Evolutionary conservation across 2,888 invertebrate genomes (phyloP).

Genomic region (Smittia sp.): DNA sequence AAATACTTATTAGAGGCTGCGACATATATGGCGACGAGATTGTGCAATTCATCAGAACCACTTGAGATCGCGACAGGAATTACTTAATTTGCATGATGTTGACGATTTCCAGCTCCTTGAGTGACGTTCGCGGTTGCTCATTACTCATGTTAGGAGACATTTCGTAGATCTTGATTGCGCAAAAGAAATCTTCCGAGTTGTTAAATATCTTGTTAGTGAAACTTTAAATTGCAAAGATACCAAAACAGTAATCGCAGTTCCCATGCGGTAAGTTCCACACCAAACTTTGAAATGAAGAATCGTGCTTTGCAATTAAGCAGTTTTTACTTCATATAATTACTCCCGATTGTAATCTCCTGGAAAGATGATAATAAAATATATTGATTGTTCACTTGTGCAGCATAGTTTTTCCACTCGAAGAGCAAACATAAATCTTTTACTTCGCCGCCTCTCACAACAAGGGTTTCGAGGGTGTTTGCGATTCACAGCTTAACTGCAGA

Average conservation of each 20-base stretch:
- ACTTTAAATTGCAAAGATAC: neutral
- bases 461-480: neutral
- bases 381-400: neutral
- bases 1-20: neutral
- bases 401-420: too few relatives aligned
- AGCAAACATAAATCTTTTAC: neutral
- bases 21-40: neutral
- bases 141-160: too few relatives aligned
- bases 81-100: neutral
- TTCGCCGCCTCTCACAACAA: neutral
- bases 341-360: neutral
- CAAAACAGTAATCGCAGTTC: too few relatives aligned
- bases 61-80: neutral
- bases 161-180: too few relatives aligned
- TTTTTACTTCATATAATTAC: neutral
- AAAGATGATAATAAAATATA: neutral
- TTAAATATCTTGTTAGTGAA: too few relatives aligned
- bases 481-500: constrained; percentile 5
- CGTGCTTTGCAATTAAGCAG: neutral
- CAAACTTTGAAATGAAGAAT: too few relatives aligned
- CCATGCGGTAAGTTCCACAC: too few relatives aligned
- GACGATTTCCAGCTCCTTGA: neutral
- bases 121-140: neutral
- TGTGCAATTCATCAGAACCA: neutral
- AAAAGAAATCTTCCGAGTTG: too few relatives aligned